Evolutionary conservation across 2,797 vertebrate species (phyloP), one percentile per base, ranked within the genome.

Genomic region (Spinibarbus caldwelli): DNA sequence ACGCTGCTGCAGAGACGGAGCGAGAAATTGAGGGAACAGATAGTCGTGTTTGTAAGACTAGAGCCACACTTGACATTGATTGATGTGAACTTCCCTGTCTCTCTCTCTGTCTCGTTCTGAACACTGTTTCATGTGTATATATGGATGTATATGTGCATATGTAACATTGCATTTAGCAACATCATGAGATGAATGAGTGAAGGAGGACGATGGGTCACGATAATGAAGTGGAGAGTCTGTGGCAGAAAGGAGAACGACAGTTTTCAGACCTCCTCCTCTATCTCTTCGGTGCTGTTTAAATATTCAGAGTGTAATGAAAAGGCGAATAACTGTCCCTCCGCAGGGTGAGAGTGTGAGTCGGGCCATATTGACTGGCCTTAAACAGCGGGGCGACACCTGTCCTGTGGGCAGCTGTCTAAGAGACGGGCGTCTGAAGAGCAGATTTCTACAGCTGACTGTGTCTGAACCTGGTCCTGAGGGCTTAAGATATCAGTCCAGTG

Each of bases 291-390:
- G 70, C 87, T 88, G 66, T 83, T 89, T 84, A 87, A 88, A 85
- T 89, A 88, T 89, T 88, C 67, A 88, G 80, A 73, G 57, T 81
- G 80, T 89, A 88, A 89, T 88, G 85, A 89, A 87, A 84, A 78
- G 72, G 88, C 84, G 71, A 85, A 79, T 84, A n/a, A 84, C 62
- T n/a, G 38, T 75, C n/a, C 7, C 81, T 64, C 84, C 52, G 26
- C 70, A 52, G 84, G 57, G 84, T 34, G 34, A 67, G 73, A n/a
- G n/a, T n/a, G n/a, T n/a, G n/a, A n/a, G n/a, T n/a, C n/a, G n/a
- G n/a, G n/a, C n/a, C n/a, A 82, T 85, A 89, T 73, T 86, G 84
- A 86, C 81, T 68, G 34, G 62, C 80, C 76, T 67, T 49, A 29
- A 85, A 87, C 86, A 87, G 54, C 71, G n/a, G 66, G 76, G 77